Evolutionary conservation across 2,888 invertebrate species (phyloP), one percentile per base, ranked within the genome.

Genomic region (Perithous albicinctus): DNA sequence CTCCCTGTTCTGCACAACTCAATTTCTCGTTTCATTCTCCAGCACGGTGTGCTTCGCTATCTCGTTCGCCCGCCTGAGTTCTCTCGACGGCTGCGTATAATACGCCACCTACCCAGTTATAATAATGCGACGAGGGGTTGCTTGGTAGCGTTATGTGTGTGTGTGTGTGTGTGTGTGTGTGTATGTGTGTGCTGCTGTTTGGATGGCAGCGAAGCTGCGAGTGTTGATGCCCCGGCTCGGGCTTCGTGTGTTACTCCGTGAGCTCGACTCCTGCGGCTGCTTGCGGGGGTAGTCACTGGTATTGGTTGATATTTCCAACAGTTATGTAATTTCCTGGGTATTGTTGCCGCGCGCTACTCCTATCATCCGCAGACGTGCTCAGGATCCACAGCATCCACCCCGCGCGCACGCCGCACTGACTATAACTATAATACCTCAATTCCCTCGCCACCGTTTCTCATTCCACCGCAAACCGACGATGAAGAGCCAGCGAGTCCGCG

Each of bases 281-380:
- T n/a, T 87, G 88, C 87, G 87, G 69, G 78, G 72, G 75, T 78
- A 72, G 82, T 78, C 86, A 86, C 89, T 91, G 91, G 91, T 92
- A 92, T 92, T 92, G 92, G 91, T 89, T 91, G 92, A 92, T 92
- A 92, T 92, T 92, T 92, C 91, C 92, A 92, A 92, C 92, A 92
- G 92, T 92, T 92, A 91, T 92, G 92, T 92, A 92, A 92, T 92
- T 92, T 92, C 92, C 92, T 92, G 92, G 92, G 89, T 91, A 92
- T 92, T 92, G 92, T 92, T 89, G 89, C 88, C 89, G 88, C 85
- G 86, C 88, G 89, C 87, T 88, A 88, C 88, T 89, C 89, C 89
- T 89, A 88, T 89, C 89, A 88, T 89, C 87, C 89, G 88, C 89
- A 89, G 90, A 88, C 90, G 89, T 89, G 89, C 88, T 86, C 86